Base-by-base conservation (phyloP, 37 sponge, comb jelly and placozoan species). In the Halisarca cf. caerulea region DNA sequence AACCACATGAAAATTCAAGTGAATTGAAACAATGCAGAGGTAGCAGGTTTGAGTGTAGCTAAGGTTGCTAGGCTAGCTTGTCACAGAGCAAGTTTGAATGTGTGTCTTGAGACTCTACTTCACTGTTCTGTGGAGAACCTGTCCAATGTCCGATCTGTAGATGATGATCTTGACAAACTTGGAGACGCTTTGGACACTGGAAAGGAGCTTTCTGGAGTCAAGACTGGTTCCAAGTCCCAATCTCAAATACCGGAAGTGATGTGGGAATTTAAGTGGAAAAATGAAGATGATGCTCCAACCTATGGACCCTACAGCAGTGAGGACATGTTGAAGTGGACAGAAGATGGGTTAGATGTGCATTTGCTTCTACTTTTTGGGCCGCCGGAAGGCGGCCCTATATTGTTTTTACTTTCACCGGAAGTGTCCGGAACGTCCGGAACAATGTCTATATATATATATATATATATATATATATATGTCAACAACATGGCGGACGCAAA, bases 231-330 rank as follows among this genome's bases (percentile, higher is more conserved):
- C 25, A 66, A 55, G n/a, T 55, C 59, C 37, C 75, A 9, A 15
- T 35, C 32, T 2, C 37, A 28, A 20, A 24, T 58, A 30, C 47
- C 81, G 27, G 88, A 88, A 44, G 95, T 97, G 30, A 78, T 73
- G 83, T 97, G 98, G 98, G 91, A 95, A 85, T 95, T 92, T 83
- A 95, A 94, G 75, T 92, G 91, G 91, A 78, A 88, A 64, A 91
- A 95, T 60, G 36, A 23, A 41, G 93, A 94, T 32, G 91, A 79
- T 28, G 88, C 84, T 23, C 81, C 85, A 32, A 11, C 88, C 25
- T 93, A 92, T 80, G 98, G 98, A 43, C 98, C 98, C 57, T 97
- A 83, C 83, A 69, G 68, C 36, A 97, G 95, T 83, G 64, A 80
- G 4, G 93, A 97, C 78, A 97, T 97, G 98, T 47, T 44, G 36